Evolutionary conservation across 53 echinoderm and acorn worm genomes (phyloP).

Genomic region (Henricia sp.): DNA sequence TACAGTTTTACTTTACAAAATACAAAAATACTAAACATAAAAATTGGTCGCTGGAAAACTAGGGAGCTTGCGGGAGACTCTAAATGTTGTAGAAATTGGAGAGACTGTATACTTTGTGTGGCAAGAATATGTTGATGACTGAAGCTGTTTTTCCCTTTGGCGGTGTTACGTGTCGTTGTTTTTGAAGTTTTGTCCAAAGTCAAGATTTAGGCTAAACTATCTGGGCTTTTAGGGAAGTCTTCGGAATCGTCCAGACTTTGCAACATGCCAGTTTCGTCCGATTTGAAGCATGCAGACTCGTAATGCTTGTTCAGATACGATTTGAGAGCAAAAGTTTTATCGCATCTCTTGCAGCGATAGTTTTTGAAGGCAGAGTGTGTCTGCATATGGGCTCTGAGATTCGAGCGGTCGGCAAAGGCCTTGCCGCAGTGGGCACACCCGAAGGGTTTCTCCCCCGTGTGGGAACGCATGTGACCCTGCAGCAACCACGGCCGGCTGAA

Average conservation of each 20-base stretch:
- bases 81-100: constrained; percentile 21
- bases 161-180: not conserved
- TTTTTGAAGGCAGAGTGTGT: constrained; percentile 96
- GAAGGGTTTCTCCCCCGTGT: not conserved
- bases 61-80: constrained; percentile 40
- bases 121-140: constrained; percentile 31
- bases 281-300: constrained; percentile 94
- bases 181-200: not conserved
- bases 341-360: constrained; percentile 93
- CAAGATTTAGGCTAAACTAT: constrained; percentile 20
- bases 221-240: constrained; percentile 51
- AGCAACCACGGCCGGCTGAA: not conserved
- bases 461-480: not conserved
- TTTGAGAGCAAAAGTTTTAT: constrained; percentile 96
- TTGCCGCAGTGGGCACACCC: not conserved
- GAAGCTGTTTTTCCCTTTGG: not conserved
- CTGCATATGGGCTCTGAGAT: constrained; percentile 98
- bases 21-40: constrained; percentile 52
- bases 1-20: constrained; percentile 18
- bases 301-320: constrained; percentile 97
- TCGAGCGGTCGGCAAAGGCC: constrained; percentile 45
- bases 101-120: not conserved
- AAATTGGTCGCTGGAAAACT: constrained; percentile 48
- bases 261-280: constrained; percentile 45
- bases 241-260: constrained; percentile 20